Conservation (phyloP, 2,888 invertebrate species). For the Limulus polyphemus region DNA sequence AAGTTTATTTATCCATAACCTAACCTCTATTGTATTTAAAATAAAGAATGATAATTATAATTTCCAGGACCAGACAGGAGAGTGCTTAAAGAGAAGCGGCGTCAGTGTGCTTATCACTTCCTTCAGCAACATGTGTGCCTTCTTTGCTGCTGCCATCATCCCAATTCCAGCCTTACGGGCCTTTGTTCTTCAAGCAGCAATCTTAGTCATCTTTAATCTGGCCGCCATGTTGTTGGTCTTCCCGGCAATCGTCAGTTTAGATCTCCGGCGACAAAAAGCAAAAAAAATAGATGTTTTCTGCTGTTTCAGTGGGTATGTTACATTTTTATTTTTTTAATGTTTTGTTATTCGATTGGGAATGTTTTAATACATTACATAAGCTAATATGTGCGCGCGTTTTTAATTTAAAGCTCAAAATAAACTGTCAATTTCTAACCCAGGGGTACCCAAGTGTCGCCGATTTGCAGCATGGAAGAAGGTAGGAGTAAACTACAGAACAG, state of each 20-base stretch:
- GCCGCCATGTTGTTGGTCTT: slow-evolving; percentile 77
- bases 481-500: no score
- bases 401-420: slow-evolving; percentile 3
- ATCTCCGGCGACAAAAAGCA: slow-evolving; percentile 54
- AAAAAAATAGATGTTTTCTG: slow-evolving; percentile 67
- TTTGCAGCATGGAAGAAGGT: no score
- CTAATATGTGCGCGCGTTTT: no score
- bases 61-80: slow-evolving; percentile 52
- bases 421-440: no score
- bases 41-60: no score
- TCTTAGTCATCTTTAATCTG: slow-evolving; percentile 80
- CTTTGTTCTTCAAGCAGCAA: slow-evolving; percentile 79
- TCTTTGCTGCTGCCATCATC: slow-evolving; percentile 72
- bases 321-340: no score
- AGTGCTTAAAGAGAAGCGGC: slow-evolving; percentile 80
- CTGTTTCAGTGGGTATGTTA: slow-evolving; percentile 41
- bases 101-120: slow-evolving; percentile 76
- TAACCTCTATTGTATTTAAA: no score
- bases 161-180: slow-evolving; percentile 90
- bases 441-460: no score
- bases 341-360: no score
- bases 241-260: slow-evolving; percentile 85
- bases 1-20: neutral
- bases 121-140: slow-evolving; percentile 71
- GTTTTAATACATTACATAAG: no score